Evolutionary conservation across 1,140 invertebrate genomes (phyloP).

Genomic region (Drosophila leontia): DNA sequence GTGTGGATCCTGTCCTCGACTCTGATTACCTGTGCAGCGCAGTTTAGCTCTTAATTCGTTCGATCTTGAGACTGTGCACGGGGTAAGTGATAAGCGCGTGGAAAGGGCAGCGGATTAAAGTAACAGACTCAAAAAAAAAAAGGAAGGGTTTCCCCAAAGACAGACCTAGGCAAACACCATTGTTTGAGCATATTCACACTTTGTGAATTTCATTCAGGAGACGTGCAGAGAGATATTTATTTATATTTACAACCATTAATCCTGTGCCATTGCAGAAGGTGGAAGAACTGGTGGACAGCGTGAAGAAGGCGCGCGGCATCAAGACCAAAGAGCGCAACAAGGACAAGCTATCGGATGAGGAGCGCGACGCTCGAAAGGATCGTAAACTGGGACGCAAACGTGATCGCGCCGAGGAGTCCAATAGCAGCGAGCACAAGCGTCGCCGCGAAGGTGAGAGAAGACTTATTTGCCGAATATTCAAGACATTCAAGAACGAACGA

Average conservation of each 20-base stretch:
- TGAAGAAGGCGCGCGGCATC: conserved; percentile 89
- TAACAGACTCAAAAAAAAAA: neutral
- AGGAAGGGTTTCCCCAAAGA: neutral
- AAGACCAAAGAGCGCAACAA: conserved; percentile 87
- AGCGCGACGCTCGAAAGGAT: conserved; percentile 90
- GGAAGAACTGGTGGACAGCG: conserved; percentile 86
- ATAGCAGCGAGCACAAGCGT: conserved; percentile 89
- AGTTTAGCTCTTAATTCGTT: conserved; percentile 73
- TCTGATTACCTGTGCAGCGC: conserved; percentile 31
- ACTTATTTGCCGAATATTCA: conserved; percentile 24
- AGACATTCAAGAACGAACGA: conserved; percentile 50
- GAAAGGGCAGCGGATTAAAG: conserved; percentile 49
- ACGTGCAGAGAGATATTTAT: neutral
- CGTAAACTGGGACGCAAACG: conserved; percentile 91
- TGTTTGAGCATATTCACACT: conserved; percentile 1
- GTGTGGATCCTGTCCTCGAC: conserved; percentile 15
- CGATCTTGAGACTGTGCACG: conserved; percentile 66
- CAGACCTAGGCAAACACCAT: neutral
- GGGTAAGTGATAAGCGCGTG: conserved; percentile 84
- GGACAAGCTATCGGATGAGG: conserved; percentile 86
- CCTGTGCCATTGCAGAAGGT: conserved; percentile 82
- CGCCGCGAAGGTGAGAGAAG: conserved; percentile 89
- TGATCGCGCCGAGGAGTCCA: conserved; percentile 89
- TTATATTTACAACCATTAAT: conserved; percentile 60
- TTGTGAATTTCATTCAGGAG: conserved; percentile 5